Evolutionary conservation across 2,113 vertebrate species (phyloP).

Genomic region (Ammodytes marinus): DNA sequence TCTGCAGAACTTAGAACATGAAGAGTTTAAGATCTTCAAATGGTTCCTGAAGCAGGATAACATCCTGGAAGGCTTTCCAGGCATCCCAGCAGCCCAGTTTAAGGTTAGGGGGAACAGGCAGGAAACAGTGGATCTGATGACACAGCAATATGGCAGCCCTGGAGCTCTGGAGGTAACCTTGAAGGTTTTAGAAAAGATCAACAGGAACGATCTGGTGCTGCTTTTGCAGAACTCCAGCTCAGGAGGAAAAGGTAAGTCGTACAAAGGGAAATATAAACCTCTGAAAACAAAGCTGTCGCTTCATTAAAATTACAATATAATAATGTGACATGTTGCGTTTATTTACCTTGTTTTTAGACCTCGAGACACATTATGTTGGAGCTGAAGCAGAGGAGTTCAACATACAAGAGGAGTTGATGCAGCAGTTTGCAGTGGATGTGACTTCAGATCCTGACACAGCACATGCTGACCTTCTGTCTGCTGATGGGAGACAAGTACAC

Average conservation of each 20-base stretch:
- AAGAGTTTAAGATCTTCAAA: not conserved
- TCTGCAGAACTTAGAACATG: not conserved
- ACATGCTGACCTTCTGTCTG: not conserved
- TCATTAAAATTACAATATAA: not conserved
- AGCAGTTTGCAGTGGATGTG: conserved; percentile 13
- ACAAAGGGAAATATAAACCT: too few species aligned
- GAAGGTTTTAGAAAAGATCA: conserved; percentile 9
- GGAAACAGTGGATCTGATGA: conserved; percentile 5
- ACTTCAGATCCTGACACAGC: conserved; percentile 11
- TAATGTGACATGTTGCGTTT: not conserved
- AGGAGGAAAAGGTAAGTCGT: not conserved
- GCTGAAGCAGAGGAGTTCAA: not conserved
- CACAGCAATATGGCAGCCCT: not conserved
- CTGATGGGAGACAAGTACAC: not conserved
- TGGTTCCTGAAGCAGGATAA: conserved; percentile 10
- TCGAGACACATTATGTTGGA: too few species aligned
- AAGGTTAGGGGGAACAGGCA: not conserved
- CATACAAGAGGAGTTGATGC: not conserved
- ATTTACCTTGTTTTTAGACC: too few species aligned
- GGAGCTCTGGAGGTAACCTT: not conserved
- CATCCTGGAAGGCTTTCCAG: not conserved
- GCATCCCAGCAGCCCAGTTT: not conserved
- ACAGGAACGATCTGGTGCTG: conserved; percentile 26
- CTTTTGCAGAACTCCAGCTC: too few species aligned
- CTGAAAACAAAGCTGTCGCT: too few species aligned